Conservation (phyloP, 2,888 invertebrate species). For the Nomada lathburiana region DNA sequence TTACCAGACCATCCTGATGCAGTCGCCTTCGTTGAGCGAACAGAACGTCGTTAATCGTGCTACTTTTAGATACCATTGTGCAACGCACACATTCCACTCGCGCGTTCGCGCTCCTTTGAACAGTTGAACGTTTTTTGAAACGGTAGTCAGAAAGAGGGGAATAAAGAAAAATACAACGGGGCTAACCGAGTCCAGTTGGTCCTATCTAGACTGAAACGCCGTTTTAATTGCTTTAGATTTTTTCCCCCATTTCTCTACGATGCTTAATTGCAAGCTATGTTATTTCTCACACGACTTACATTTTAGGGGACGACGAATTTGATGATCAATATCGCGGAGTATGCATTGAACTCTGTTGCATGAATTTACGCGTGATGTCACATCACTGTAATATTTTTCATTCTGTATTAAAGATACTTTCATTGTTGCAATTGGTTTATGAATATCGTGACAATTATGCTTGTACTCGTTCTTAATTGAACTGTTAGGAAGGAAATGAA, state of each 20-base stretch:
- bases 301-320: too few species aligned
- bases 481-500: too few species aligned
- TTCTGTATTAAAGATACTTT: too few species aligned
- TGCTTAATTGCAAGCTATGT: slow-evolving; percentile 19
- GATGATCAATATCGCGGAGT: too few species aligned
- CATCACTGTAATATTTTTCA: too few species aligned
- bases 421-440: too few species aligned
- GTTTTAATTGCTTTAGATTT: slow-evolving; percentile 12
- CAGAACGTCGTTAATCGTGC: slow-evolving; percentile 63
- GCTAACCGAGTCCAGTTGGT: not conserved
- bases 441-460: too few species aligned
- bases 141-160: not conserved
- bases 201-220: not conserved
- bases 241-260: not conserved
- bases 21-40: slow-evolving; percentile 43
- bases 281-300: not conserved
- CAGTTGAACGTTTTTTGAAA: slow-evolving; percentile 12
- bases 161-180: not conserved
- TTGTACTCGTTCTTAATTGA: too few species aligned
- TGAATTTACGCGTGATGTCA: too few species aligned
- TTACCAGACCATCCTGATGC: slow-evolving; percentile 68
- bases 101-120: slow-evolving; percentile 28
- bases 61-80: slow-evolving; percentile 59
- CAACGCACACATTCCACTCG: slow-evolving; percentile 21
- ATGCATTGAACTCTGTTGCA: too few species aligned